Percentiles rank a stretch among this genome's conserved stretches.
These are phyloP conservation scores for Neosilurus mollespiculum DNA, from an alignment of 2,797 vertebrate species.

Conservation along the genomic window DNA sequence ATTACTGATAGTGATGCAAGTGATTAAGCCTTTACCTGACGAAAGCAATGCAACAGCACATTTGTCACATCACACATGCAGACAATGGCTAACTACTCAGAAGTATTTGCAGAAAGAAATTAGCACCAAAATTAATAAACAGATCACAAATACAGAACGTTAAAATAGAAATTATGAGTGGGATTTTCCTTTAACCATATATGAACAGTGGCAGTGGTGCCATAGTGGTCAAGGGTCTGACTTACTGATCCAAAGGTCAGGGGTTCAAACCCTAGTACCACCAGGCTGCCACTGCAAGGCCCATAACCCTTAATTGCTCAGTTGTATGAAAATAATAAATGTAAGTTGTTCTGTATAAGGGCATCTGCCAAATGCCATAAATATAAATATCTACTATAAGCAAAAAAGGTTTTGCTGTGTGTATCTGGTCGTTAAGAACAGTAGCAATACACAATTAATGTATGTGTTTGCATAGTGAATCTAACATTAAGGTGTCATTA, in stretches of 20 bases:
- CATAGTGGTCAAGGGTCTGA: no score
- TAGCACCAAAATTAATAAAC: not conserved
- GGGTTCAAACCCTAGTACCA: no score
- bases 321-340: no score
- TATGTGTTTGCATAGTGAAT: constrained; percentile 15
- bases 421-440: not conserved
- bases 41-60: not conserved
- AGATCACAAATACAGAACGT: not conserved
- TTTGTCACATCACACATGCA: not conserved
- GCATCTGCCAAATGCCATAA: no score
- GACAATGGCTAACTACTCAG: not conserved
- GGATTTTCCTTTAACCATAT: not conserved
- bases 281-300: no score
- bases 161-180: not conserved
- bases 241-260: no score
- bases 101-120: not conserved
- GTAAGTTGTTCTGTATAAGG: no score
- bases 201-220: no score
- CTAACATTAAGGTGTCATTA: constrained; percentile 50
- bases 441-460: not conserved
- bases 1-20: not conserved
- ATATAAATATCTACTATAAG: not conserved
- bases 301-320: no score
- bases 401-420: not conserved
- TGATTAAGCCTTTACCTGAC: not conserved